Conservation (phyloP, 2,113 vertebrate species). For the Nycticorax nycticorax region DNA sequence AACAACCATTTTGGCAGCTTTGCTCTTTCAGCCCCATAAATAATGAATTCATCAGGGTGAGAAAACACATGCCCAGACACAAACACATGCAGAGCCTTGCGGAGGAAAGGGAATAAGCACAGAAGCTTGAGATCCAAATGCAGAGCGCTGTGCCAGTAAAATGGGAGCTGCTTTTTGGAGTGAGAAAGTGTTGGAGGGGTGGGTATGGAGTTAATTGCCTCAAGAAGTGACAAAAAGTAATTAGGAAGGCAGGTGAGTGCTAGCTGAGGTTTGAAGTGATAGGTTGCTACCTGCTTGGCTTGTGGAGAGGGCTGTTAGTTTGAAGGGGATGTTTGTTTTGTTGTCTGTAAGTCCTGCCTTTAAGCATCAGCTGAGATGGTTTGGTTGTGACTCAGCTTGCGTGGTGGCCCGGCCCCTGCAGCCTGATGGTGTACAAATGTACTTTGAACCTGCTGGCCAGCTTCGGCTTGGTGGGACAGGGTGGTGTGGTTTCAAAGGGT, state of each 20-base stretch:
- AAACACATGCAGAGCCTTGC: neutral
- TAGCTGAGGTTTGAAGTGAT: neutral
- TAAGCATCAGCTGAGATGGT: neutral
- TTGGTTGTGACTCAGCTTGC: neutral
- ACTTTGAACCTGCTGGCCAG: neutral
- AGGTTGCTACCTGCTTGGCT: slow-evolving; percentile 1
- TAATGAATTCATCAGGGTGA: slow-evolving; percentile 22
- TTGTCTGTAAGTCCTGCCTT: neutral
- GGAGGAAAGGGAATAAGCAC: neutral
- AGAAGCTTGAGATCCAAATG: neutral
- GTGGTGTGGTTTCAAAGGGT: neutral
- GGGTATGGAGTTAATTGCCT: neutral
- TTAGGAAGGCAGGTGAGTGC: neutral
- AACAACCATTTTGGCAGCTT: slow-evolving; percentile 16
- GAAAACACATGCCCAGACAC: neutral
- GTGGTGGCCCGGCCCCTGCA: neutral
- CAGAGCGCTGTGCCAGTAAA: neutral
- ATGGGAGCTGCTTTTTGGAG: neutral
- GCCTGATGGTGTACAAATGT: neutral
- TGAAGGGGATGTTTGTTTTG: neutral
- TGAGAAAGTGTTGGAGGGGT: neutral
- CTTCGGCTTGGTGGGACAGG: neutral
- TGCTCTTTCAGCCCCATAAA: slow-evolving; percentile 40
- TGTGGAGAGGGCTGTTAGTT: neutral
- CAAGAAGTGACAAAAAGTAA: neutral